These are phyloP conservation scores for Slavum lentiscoides DNA, from an alignment of 2,888 invertebrate species.

Conservation along the genomic window DNA sequence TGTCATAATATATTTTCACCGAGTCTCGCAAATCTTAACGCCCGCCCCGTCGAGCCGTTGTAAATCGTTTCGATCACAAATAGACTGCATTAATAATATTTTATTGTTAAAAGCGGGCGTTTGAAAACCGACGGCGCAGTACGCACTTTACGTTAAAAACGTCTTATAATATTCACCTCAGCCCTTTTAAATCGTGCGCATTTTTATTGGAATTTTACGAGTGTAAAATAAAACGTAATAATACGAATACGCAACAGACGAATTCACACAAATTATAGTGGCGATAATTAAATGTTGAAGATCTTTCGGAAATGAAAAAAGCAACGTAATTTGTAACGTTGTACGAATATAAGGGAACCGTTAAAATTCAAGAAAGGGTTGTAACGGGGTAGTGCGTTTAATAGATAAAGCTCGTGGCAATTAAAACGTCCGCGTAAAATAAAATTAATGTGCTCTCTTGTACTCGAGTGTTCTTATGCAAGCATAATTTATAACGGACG, in stretches of 20 bases:
- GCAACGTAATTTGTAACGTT: conserved; percentile 8
- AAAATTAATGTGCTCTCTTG: conserved; percentile 19
- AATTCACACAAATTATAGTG: not conserved
- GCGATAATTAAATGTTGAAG: conserved; percentile 5
- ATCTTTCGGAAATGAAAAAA: not conserved
- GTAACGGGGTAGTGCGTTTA: conserved; percentile 11
- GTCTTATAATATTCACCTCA: too few relatives aligned
- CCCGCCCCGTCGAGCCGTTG: too few relatives aligned
- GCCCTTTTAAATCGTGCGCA: too few relatives aligned
- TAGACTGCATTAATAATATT: too few relatives aligned
- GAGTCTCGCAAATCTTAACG: too few relatives aligned
- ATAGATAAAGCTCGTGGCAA: conserved; percentile 35
- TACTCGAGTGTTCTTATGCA: conserved; percentile 23
- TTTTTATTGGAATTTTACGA: not conserved
- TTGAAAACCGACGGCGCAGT: too few relatives aligned
- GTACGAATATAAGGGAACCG: conserved; percentile 24
- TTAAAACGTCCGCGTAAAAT: conserved; percentile 35
- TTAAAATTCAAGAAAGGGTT: not conserved
- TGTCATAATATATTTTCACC: too few relatives aligned
- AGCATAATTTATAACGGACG: conserved; percentile 6
- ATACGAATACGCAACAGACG: not conserved
- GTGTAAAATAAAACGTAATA: not conserved
- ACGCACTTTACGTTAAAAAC: too few relatives aligned
- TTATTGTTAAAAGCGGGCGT: too few relatives aligned
- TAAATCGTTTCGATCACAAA: too few relatives aligned